Base-by-base conservation (phyloP, 2,113 vertebrate genomes). In the Aldabrachelys gigantea region DNA sequence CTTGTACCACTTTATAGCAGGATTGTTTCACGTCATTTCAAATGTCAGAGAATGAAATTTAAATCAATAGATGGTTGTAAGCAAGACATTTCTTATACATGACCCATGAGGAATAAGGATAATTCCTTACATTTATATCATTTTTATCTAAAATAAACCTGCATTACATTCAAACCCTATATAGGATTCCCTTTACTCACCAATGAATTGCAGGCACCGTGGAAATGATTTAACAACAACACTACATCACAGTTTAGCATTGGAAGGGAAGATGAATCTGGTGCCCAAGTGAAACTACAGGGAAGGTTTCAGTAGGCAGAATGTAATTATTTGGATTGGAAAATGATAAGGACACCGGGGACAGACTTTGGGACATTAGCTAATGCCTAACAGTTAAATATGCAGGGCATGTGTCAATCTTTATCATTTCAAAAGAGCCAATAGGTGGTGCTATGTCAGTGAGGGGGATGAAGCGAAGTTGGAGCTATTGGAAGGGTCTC, bases 1-100 rank as follows among this genome's bases (percentile, higher is more conserved):
- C 72, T 44, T 47, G 2, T 0, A 0, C 29, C 0, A 0, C 16
- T 22, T 9, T 49, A 69, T 82, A 41, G 89, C 17, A 1, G 5
- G 24, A 50, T 76, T 56, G 10, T 47, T 85, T 57, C 49, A 2
- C 5, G 0, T 25, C 57, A 25, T 24, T 52, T 7, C n/a, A n/a
- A 82, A 78, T 1, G 31, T 79, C 75, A 17, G 44, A 25, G 41
- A 31, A n/a, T 0, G 1, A 88, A 91, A 81, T 59, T 27, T 27
- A 79, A 91, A 29, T n/a, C 0, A 0, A 27, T 7, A 87, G 62
- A 5, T 11, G 27, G 35, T 1, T 0, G 25, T 14, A 35, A 12
- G 9, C 81, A 83, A 80, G 91, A 54, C 52, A 57, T 6, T 8
- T 69, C 89, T 80, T 47, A 89, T 79, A 57, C 3, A 1, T 0